Conservation (phyloP, 2,797 vertebrate genomes). For the Lithobates sylvaticus region DNA sequence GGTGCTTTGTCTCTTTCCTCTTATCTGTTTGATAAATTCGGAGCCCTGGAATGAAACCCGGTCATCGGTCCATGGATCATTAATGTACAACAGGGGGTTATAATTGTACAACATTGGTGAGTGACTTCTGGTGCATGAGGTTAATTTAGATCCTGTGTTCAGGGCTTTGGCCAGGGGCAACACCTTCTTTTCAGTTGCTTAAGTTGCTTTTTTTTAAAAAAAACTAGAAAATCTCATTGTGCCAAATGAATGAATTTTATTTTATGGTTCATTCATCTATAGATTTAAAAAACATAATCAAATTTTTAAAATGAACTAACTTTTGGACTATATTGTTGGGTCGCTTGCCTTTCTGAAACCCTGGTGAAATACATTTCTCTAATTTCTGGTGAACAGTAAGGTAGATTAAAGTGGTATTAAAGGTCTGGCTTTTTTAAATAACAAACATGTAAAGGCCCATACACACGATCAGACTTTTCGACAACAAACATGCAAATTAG, state of each 20-base stretch:
- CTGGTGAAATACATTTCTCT: conserved; percentile 11
- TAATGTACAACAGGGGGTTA: background rate
- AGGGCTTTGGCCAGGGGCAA: background rate
- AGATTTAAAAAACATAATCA: conserved; percentile 54
- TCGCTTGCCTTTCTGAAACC: background rate
- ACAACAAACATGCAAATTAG: too few species aligned
- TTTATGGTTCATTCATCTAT: too few species aligned
- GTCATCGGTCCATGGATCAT: background rate
- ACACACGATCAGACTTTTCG: too few species aligned
- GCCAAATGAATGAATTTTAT: too few species aligned
- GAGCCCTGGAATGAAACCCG: background rate
- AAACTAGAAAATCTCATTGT: conserved; percentile 52
- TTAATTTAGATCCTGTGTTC: conserved; percentile 29
- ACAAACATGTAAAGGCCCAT: too few species aligned
- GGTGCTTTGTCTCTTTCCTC: background rate
- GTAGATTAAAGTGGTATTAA: too few species aligned
- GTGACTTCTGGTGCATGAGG: conserved; percentile 11
- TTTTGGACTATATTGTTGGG: background rate
- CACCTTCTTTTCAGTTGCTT: background rate
- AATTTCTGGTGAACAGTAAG: background rate
- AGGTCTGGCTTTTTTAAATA: too few species aligned
- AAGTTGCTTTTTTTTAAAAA: too few species aligned
- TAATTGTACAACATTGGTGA: background rate
- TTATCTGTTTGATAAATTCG: background rate
- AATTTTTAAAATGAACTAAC: conserved; percentile 37